phyloP scores from a whole-genome alignment of 1,140 invertebrate genomes.

The Mylabris phalerata region DNA sequence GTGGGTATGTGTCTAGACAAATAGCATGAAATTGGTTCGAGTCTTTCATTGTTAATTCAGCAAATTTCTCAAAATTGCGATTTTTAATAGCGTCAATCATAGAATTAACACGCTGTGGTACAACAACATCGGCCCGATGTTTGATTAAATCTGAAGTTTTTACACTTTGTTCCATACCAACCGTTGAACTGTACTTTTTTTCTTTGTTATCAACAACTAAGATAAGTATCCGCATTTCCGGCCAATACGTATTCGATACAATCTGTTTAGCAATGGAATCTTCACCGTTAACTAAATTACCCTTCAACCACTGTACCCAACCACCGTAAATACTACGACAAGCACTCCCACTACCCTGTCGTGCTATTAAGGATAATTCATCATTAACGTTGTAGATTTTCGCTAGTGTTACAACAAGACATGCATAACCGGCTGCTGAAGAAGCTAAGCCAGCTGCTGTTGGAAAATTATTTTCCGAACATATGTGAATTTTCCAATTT shows the following conservation, averaged over 20 bases:
- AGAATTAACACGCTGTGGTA: conserved; percentile 61
- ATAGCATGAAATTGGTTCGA: conserved; percentile 97
- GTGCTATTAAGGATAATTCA: conserved; percentile 77
- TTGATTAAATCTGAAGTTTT: conserved; percentile 79
- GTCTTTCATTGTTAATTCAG: conserved; percentile 92
- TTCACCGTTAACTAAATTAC: conserved; percentile 57
- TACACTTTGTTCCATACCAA: conserved; percentile 82
- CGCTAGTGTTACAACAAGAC: conserved; percentile 66
- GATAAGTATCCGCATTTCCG: conserved; percentile 82
- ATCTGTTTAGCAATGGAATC: conserved; percentile 81
- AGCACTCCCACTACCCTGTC: conserved; percentile 91
- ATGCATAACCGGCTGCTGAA: conserved; percentile 96
- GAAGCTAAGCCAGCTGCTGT: conserved; percentile 97
- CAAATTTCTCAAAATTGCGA: conserved; percentile 82
- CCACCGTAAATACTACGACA: conserved; percentile 93
- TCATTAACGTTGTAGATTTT: conserved; percentile 69
- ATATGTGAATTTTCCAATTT: conserved; percentile 76
- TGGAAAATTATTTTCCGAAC: conserved; percentile 96
- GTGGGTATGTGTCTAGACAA: conserved; percentile 91
- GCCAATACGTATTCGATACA: conserved; percentile 73
- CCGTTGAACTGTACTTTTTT: conserved; percentile 84
- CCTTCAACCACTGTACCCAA: conserved; percentile 83
- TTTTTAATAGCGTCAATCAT: conserved; percentile 70
- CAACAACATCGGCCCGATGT: conserved; percentile 61
- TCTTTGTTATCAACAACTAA: conserved; percentile 80